Evolutionary conservation across 2,888 invertebrate genomes (phyloP).

Genomic region (Electrophaes corylata): DNA sequence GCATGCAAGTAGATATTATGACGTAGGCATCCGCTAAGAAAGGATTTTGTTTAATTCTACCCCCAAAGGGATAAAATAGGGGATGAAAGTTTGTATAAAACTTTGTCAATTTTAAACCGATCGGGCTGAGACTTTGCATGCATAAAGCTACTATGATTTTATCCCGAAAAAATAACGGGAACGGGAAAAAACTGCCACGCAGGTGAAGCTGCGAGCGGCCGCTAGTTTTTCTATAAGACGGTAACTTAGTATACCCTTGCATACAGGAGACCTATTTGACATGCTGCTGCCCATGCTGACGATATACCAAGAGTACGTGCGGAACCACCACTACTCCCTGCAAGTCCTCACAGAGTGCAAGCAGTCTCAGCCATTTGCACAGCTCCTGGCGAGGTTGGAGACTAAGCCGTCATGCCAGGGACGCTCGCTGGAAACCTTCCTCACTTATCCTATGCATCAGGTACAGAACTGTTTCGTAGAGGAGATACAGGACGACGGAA

Average conservation of each 20-base stretch:
- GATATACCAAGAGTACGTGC: slow-evolving; percentile 97
- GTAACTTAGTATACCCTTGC: slow-evolving; percentile 55
- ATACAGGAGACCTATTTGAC: slow-evolving; percentile 95
- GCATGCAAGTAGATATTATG: too few species aligned
- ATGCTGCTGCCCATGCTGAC: slow-evolving; percentile 97
- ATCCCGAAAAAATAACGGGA: too few species aligned
- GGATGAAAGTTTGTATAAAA: too few species aligned
- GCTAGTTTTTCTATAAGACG: slow-evolving; percentile 14
- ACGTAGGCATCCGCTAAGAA: too few species aligned
- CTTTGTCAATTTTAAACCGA: too few species aligned
- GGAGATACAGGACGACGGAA: too few species aligned
- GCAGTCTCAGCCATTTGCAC: slow-evolving; percentile 91
- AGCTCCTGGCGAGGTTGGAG: slow-evolving; percentile 91
- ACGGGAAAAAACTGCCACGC: too few species aligned
- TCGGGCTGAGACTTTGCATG: too few species aligned
- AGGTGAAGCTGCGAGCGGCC: too few species aligned
- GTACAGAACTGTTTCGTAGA: slow-evolving; percentile 29
- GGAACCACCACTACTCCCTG: slow-evolving; percentile 96
- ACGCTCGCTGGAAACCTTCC: slow-evolving; percentile 92
- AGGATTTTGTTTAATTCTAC: too few species aligned
- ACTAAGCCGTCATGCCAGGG: slow-evolving; percentile 94
- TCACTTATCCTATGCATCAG: slow-evolving; percentile 98
- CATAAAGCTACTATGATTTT: too few species aligned
- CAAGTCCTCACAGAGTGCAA: slow-evolving; percentile 97
- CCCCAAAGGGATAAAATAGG: too few species aligned